Evolutionary conservation across 2,888 invertebrate genomes (phyloP), one percentile per base, ranked within the genome.

Genomic region (Coenonympha arcania): DNA sequence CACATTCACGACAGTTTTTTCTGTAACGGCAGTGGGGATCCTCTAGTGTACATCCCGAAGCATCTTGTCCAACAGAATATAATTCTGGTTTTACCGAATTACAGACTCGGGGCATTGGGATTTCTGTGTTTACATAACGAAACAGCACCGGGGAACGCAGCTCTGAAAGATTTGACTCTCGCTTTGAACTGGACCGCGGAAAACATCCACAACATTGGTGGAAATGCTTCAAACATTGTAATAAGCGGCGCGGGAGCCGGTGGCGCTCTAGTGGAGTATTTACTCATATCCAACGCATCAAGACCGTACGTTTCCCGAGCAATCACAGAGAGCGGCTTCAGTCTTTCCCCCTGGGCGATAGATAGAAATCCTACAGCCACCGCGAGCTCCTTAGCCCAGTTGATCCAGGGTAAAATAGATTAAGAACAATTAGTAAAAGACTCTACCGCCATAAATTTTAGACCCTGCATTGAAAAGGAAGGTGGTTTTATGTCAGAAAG

Each of bases 1-100:
- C 72, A 82, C 48, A 78, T 88, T 33, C 82, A 88, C 52, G 82
- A 73, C 43, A 77, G 82, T 19, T 66, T 71, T 33, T 81, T 76
- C 37, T 56, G 56, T 3, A 49, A 45, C 1, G 82, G 82, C 9
- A 78, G 80, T 41, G 82, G 77, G 1, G 62, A 80, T 45, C 80
- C 80, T 1, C 52, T 56, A 1, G 59, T 70, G 18, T 83, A 80
- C 48, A 79, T 78, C 1, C 83, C 87, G 3, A 71, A 79, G 33
- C 63, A 77, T 52, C 55, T 82, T 11, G 75, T 76, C 0, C 42
- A 67, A 1, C 62, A 71, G 51, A 71, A 66, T 19, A 54, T 80
- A 4, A 75, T 79, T 41, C 52, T 82, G 13, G 74, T 83, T 30
- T 54, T 82, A 50, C 81, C 82, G 4, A 83, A 83, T 62, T 83